Percentiles rank a stretch among this genome's conserved stretches.
phyloP scores from a whole-genome alignment of 2,113 vertebrate species.

The Salvelinus namaycush region DNA sequence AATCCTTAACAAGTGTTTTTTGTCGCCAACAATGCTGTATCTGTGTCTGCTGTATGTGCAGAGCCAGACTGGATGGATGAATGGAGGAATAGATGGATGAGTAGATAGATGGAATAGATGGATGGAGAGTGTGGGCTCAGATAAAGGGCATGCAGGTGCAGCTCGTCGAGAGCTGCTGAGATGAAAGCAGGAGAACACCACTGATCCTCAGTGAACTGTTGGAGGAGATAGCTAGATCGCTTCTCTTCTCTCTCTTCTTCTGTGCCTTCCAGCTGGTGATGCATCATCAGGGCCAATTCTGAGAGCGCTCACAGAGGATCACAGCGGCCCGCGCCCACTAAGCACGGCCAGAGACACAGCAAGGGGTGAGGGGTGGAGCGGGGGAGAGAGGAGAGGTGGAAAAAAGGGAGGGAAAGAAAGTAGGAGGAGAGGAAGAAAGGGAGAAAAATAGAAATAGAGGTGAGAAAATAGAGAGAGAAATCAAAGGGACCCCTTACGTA shows the following conservation, averaged over 20 bases:
- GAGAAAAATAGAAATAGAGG: slow-evolving; percentile 21
- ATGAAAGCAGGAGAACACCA: slow-evolving; percentile 2
- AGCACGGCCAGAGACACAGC: not conserved
- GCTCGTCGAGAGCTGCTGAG: not conserved
- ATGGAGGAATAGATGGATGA: not conserved
- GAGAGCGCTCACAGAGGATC: not conserved
- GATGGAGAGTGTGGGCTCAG: slow-evolving; percentile 8
- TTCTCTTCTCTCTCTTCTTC: too few species aligned
- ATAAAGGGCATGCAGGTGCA: not conserved
- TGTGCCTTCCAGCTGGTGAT: not conserved
- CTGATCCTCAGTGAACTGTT: not conserved
- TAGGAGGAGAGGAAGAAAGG: slow-evolving; percentile 12
- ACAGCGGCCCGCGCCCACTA: not conserved
- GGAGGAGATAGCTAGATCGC: not conserved
- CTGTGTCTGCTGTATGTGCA: not conserved
- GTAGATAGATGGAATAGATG: not conserved
- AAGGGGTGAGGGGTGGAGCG: not conserved
- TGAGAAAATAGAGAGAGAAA: slow-evolving; percentile 7
- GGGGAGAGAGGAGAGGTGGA: slow-evolving; percentile 13
- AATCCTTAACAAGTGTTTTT: slow-evolving; percentile 5
- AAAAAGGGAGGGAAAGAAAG: slow-evolving; percentile 1
- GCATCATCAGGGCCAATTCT: not conserved
- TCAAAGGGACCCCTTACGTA: not conserved
- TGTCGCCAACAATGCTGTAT: not conserved
- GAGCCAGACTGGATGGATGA: not conserved